phyloP scores from a whole-genome alignment of 2,113 vertebrate species.

The Romanogobio albipinnatus region DNA sequence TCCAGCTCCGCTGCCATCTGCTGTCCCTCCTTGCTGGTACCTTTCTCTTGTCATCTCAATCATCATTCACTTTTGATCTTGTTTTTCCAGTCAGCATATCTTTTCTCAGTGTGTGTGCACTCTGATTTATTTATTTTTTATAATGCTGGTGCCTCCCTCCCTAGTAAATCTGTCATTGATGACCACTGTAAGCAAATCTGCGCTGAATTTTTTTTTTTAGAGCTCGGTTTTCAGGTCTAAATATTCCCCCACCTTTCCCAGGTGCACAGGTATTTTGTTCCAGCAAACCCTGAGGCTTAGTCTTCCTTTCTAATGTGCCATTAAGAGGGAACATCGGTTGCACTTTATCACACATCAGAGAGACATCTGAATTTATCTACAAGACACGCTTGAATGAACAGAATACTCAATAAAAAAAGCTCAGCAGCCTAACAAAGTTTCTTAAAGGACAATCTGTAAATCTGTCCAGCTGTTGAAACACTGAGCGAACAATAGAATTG shows the following conservation, averaged over 20 bases:
- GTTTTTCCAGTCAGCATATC: not conserved
- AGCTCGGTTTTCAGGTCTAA: slow-evolving; percentile 21
- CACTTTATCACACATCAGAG: slow-evolving; percentile 12
- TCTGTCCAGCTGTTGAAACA: not conserved
- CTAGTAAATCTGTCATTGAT: slow-evolving; percentile 33
- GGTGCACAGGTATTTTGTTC: slow-evolving; percentile 39
- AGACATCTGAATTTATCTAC: not conserved
- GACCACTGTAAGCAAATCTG: slow-evolving; percentile 10
- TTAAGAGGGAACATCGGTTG: not conserved
- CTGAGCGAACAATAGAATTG: not conserved
- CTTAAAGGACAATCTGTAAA: not conserved
- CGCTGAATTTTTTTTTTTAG: not conserved
- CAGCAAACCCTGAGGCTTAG: slow-evolving; percentile 3
- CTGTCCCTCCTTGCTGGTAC: not conserved
- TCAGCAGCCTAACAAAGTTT: not conserved
- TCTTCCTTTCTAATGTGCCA: not conserved
- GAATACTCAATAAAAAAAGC: not conserved
- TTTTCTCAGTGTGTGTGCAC: slow-evolving; percentile 14
- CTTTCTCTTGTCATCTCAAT: slow-evolving; percentile 10
- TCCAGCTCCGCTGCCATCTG: not conserved
- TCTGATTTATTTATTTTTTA: not conserved
- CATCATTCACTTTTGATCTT: slow-evolving; percentile 11
- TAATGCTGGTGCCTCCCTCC: slow-evolving; percentile 36
- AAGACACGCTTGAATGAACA: not conserved
- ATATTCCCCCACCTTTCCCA: slow-evolving; percentile 16